Evolutionary conservation across 2,113 vertebrate genomes (phyloP), one percentile per base, ranked within the genome.

Genomic region (Xenus cinereus): DNA sequence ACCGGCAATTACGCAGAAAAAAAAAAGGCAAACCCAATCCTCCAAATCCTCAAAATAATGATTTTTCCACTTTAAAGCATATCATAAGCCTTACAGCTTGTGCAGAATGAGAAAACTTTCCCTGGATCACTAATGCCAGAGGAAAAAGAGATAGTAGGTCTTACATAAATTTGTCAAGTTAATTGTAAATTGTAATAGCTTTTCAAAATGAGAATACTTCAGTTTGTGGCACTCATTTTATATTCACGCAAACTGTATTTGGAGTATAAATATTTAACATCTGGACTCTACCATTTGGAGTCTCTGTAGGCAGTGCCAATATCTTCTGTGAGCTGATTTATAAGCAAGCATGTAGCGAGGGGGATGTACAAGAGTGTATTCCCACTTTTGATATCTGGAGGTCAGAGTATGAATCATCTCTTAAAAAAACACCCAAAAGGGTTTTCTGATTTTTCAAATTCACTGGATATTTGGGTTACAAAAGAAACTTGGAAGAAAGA

Each of bases 251-350:
- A 77, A 71, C 80, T 67, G 12, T 74, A 68, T 77, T 92, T 86
- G 37, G 26, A 84, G 15, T 50, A 91, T 90, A 95, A 97, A 93
- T 91, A 92, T 86, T 95, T 95, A 89, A 87, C 27, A 33, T 18
- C 3, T 5, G 51, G 51, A 35, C 26, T 71, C 30, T 15, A 78
- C 37, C 26, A 59, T 74, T 88, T 74, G n/a, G 20, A 69, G 7
- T 50, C 75, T 88, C 67, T 90, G 63, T 57, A 77, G 60, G n/a
- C 51, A 81, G 51, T n/a, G 23, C 11, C 68, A 63, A 4, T 75
- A 17, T 72, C 60, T 87, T 71, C 68, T 74, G 59, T 80, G 54
- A 63, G 30, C 27, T 68, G 63, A 26, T 73, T 50, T 74, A 14
- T 39, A 74, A 92, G n/a, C 16, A 71, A 33, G 22, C 30, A 54